A percentile compares a stretch with the other conserved stretches of the same genome.
Evolutionary conservation across 2,888 invertebrate genomes (phyloP).

Genomic region (Drosophila bunnanda): DNA sequence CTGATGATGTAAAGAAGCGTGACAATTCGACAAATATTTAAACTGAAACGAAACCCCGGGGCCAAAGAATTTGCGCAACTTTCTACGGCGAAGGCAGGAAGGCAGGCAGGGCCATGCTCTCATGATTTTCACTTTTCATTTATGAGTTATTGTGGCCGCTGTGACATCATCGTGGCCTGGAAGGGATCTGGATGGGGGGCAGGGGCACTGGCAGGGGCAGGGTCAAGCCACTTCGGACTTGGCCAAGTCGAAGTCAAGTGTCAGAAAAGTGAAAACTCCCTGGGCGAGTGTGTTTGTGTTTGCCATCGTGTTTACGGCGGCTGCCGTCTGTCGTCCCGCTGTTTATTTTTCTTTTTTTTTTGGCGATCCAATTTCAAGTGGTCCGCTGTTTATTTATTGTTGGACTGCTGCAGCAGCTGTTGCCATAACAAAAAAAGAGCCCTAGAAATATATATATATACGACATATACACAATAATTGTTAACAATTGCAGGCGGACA

Average conservation of each 20-base stretch:
- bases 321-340: constrained; percentile 40
- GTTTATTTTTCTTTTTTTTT: constrained; percentile 77
- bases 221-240: constrained; percentile 69
- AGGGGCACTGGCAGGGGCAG: constrained; percentile 32
- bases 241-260: constrained; percentile 67
- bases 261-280: constrained; percentile 78
- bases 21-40: constrained; percentile 77
- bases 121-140: constrained; percentile 79
- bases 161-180: constrained; percentile 69
- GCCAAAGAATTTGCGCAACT: constrained; percentile 78
- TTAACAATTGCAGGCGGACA: constrained; percentile 63
- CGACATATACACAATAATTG: constrained; percentile 56
- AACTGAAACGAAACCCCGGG: constrained; percentile 59
- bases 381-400: constrained; percentile 77
- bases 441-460: constrained; percentile 18
- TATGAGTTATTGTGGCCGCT: constrained; percentile 72
- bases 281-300: constrained; percentile 55
- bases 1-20: constrained; percentile 75
- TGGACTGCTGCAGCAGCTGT: constrained; percentile 67
- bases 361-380: constrained; percentile 81
- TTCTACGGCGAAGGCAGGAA: constrained; percentile 61
- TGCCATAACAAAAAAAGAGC: constrained; percentile 68
- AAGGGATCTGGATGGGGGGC: constrained; percentile 20
- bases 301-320: constrained; percentile 29
- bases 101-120: constrained; percentile 30